Evolutionary conservation across 1,140 invertebrate species (phyloP).

Genomic region (Drosophila nasuta): DNA sequence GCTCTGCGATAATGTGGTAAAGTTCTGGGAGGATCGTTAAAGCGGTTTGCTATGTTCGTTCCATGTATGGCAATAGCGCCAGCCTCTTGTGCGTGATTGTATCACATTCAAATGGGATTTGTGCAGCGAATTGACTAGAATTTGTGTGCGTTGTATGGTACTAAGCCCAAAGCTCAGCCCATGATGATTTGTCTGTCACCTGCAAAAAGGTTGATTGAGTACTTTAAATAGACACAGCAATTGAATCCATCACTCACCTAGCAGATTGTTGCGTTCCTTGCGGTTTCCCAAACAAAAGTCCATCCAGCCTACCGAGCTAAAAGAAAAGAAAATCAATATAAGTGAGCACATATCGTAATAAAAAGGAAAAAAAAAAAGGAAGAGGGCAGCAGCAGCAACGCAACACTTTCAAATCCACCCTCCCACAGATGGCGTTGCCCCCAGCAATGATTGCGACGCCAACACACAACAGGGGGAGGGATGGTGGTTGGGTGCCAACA

Average conservation of each 20-base stretch:
- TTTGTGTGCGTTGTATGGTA: background rate
- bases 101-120: background rate
- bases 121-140: conserved; percentile 1
- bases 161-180: background rate
- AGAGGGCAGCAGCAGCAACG: conserved; percentile 12
- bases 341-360: conserved; percentile 21
- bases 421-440: conserved; percentile 41
- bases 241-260: conserved; percentile 31
- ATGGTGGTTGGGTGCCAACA: conserved; percentile 3
- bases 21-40: background rate
- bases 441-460: conserved; percentile 34
- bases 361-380: background rate
- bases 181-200: background rate
- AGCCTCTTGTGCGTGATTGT: conserved; percentile 11
- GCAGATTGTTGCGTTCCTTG: conserved; percentile 14
- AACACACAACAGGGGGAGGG: conserved; percentile 17
- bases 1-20: background rate
- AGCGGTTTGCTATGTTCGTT: background rate
- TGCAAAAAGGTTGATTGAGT: conserved; percentile 12
- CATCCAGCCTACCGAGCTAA: conserved; percentile 27
- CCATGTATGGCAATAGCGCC: background rate
- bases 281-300: conserved; percentile 5
- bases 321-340: conserved; percentile 48
- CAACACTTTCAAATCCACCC: conserved; percentile 40
- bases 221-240: conserved; percentile 9